Conservation (phyloP, 2,888 invertebrate genomes). For the Philaethria dido region DNA sequence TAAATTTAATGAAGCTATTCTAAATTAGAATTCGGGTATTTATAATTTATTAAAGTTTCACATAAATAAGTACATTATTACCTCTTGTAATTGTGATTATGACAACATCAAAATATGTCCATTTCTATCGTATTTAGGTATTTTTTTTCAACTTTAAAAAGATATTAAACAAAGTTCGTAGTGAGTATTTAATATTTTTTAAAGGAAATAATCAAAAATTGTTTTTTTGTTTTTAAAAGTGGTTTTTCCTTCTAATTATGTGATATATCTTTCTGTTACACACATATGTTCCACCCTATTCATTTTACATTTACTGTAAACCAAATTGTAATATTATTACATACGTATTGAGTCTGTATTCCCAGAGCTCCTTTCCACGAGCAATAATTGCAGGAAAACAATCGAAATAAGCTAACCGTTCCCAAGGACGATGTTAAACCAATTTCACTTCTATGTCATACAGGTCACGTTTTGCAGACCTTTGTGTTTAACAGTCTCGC, state of each 20-base stretch:
- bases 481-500: slow-evolving; percentile 51
- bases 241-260: background rate
- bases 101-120: too few relatives aligned
- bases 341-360: background rate
- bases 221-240: too few relatives aligned
- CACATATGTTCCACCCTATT: background rate
- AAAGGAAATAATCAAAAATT: too few relatives aligned
- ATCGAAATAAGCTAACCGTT: slow-evolving; percentile 57
- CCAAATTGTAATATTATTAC: background rate
- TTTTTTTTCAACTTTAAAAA: too few relatives aligned
- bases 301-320: background rate
- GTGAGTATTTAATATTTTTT: too few relatives aligned
- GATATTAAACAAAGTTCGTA: too few relatives aligned
- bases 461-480: slow-evolving; percentile 59
- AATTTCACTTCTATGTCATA: slow-evolving; percentile 56
- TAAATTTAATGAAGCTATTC: too few relatives aligned
- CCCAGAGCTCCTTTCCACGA: background rate
- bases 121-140: too few relatives aligned
- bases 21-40: too few relatives aligned
- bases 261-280: background rate
- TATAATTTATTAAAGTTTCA: too few relatives aligned
- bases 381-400: slow-evolving; percentile 31
- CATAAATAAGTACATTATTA: too few relatives aligned
- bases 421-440: slow-evolving; percentile 52
- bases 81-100: too few relatives aligned